phyloP scores from a whole-genome alignment of 2,797 vertebrate species.

The Pseudotriccus pelzelni region DNA sequence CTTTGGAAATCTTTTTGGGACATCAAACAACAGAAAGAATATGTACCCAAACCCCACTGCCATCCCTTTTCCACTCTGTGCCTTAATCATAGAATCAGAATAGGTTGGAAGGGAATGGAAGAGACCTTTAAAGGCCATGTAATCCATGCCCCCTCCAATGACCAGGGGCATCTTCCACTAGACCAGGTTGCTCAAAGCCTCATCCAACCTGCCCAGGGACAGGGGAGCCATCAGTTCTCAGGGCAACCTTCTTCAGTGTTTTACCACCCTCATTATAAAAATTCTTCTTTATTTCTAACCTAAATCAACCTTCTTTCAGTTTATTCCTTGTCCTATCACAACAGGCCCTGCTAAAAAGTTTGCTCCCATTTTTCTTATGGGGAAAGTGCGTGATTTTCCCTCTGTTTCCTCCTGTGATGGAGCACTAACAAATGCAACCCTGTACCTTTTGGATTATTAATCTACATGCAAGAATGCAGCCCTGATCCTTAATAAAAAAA shows the following conservation, averaged over 20 bases:
- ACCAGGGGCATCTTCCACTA: neutral
- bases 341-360: neutral
- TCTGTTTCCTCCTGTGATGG: neutral
- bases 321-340: neutral
- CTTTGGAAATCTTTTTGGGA: neutral
- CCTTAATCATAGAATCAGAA: neutral
- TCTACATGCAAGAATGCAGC: rapidly evolving
- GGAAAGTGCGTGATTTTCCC: neutral
- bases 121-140: neutral
- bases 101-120: neutral
- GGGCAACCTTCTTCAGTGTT: neutral
- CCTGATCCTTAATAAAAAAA: neutral
- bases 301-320: neutral
- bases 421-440: neutral
- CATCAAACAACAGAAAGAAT: neutral
- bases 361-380: rapidly evolving
- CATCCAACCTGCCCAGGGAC: neutral
- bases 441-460: neutral
- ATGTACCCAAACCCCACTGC: neutral
- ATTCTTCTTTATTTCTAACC: neutral
- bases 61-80: neutral
- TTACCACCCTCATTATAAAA: neutral
- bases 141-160: neutral
- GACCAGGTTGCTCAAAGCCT: neutral
- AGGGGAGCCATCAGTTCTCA: neutral